Conservation (phyloP, 2,888 invertebrate species). For the Leistus spinibarbis region DNA sequence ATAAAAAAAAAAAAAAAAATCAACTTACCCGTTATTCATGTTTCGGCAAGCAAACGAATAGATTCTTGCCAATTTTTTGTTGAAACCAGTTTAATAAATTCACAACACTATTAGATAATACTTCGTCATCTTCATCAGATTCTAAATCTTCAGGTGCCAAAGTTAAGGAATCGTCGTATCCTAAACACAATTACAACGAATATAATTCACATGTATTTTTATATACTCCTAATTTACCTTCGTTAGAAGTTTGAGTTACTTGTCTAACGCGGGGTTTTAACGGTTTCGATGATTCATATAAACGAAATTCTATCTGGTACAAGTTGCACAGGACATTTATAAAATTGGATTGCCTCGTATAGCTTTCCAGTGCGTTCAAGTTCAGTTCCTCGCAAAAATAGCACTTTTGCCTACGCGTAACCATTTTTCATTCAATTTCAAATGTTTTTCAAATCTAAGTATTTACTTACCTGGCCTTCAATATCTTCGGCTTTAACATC, state of each 20-base stretch:
- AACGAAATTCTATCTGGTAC: slow-evolving; percentile 87
- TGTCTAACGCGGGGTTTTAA: slow-evolving; percentile 49
- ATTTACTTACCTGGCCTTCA: slow-evolving; percentile 40
- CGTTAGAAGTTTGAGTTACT: slow-evolving; percentile 41
- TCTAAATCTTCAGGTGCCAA: slow-evolving; percentile 23
- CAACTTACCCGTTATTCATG: slow-evolving; percentile 64
- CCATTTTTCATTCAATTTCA: background rate
- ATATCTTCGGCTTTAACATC: slow-evolving; percentile 46
- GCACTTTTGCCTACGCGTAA: slow-evolving; percentile 66
- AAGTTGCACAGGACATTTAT: slow-evolving; percentile 87
- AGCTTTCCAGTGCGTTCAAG: slow-evolving; percentile 81
- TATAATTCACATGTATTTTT: background rate
- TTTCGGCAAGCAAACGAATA: slow-evolving; percentile 65
- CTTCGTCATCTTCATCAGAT: slow-evolving; percentile 51
- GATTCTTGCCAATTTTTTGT: slow-evolving; percentile 64
- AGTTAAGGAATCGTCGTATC: slow-evolving; percentile 25
- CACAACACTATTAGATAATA: slow-evolving; percentile 60
- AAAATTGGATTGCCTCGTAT: slow-evolving; percentile 87
- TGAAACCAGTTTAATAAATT: slow-evolving; percentile 58
- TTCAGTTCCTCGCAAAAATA: slow-evolving; percentile 81
- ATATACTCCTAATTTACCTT: background rate
- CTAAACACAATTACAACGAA: slow-evolving; percentile 9
- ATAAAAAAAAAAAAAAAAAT: slow-evolving; percentile 17
- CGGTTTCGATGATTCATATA: slow-evolving; percentile 66
- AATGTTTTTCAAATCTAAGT: background rate